Evolutionary conservation across 2,113 vertebrate species (phyloP).

Genomic region (Leucopsar rothschildi): DNA sequence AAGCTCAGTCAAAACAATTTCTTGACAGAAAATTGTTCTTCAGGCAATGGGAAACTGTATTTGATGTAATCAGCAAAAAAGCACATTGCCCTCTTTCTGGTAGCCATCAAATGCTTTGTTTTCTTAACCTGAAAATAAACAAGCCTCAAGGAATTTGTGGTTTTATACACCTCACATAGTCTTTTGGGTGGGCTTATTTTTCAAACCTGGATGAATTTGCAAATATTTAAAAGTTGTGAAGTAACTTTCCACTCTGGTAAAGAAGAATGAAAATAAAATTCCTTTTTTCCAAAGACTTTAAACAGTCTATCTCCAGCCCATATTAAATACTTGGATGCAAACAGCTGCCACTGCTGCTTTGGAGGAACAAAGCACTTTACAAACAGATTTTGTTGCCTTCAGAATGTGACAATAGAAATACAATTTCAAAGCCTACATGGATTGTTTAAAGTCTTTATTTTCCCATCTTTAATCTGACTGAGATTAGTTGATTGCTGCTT

Average conservation of each 20-base stretch:
- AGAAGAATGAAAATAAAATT: not conserved
- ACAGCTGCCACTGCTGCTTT: not conserved
- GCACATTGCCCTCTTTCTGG: not conserved
- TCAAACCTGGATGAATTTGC: not conserved
- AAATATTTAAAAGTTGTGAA: constrained; percentile 16
- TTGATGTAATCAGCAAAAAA: not conserved
- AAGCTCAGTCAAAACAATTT: not conserved
- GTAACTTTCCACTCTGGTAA: constrained; percentile 5
- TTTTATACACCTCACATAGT: not conserved
- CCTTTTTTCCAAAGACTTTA: not conserved
- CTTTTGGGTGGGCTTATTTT: not conserved
- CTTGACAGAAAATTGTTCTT: not conserved
- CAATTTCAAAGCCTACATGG: not conserved
- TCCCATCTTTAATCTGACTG: not conserved
- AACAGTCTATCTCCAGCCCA: not conserved
- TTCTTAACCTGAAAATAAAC: not conserved
- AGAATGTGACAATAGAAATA: not conserved
- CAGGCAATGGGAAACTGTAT: not conserved
- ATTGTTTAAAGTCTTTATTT: not conserved
- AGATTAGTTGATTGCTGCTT: not conserved
- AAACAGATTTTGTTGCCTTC: not conserved
- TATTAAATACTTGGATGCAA: not conserved
- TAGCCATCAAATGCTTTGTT: not conserved
- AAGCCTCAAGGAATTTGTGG: not conserved
- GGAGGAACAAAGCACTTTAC: not conserved